Base-by-base conservation (phyloP, 2,113 vertebrate species). In the Thalassoma bifasciatum region DNA sequence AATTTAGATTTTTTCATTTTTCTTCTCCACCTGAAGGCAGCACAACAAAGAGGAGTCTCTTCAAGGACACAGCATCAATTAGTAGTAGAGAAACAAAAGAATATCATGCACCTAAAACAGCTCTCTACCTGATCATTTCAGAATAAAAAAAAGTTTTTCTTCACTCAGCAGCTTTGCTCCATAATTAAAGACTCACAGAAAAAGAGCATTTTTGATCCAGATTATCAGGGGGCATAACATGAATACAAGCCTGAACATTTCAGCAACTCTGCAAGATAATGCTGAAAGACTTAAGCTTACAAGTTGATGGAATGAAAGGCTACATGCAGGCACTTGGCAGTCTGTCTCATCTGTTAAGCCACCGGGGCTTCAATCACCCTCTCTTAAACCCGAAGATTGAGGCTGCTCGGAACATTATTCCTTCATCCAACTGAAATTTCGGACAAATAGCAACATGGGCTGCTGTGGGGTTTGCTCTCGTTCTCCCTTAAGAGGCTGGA, bases 361-460 rank as follows among this genome's bases (percentile, higher is more conserved):
- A 68, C 68, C 63, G 63, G 63, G 67, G 64, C 72, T 82, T 87
- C 78, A 83, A 53, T 89, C 73, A 61, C 47, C 58, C 70, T 66
- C 69, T 30, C 64, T 78, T 74, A 85, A 90, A 46, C 62, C 72
- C 14, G 40, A 70, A 81, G 77, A 84, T 69, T 82, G 67, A 81
- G 44, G 74, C 81, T 82, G 66, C 84, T 87, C 58, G 54, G 67
- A 81, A 79, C 65, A 72, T 88, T 81, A 83, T 88, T 88, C 82
- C 74, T 75, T 90, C 70, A 87, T 86, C 88, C 68, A 26, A 84
- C 24, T 81, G 73, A 79, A 89, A 80, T 76, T 77, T 66, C 59
- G 78, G 79, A 88, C 75, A 80, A 86, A 89, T 67, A 63, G 66
- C 66, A 74, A 23, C 59, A 71, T 36, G 59, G 68, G 60, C 62